Conservation (phyloP, 2,113 vertebrate species). For the Formicarius rufipectus region DNA sequence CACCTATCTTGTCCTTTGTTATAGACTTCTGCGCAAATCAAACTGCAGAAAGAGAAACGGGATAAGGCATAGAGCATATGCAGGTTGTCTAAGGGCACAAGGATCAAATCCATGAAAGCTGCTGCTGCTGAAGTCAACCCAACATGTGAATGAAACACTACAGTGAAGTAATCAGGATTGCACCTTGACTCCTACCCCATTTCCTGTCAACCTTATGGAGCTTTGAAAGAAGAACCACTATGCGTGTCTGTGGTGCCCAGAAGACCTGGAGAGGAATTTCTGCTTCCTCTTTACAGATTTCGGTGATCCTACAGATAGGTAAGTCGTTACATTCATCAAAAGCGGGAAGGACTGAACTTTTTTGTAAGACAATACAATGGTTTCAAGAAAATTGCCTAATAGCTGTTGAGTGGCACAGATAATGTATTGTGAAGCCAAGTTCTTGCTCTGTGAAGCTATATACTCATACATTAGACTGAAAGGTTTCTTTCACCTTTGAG, state of each 20-base stretch:
- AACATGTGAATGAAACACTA: neutral
- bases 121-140: neutral
- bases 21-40: slow-evolving; percentile 39
- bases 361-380: neutral
- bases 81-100: neutral
- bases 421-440: neutral
- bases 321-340: neutral
- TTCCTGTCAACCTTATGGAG: neutral
- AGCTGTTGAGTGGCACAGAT: neutral
- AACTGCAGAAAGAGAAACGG: slow-evolving; percentile 1
- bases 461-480: neutral
- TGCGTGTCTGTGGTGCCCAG: neutral
- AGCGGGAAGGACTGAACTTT: neutral
- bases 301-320: neutral
- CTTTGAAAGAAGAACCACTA: neutral
- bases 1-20: neutral
- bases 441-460: neutral
- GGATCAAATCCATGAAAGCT: neutral
- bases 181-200: neutral
- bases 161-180: neutral
- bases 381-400: neutral
- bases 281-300: neutral
- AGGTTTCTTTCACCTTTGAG: slow-evolving; percentile 27
- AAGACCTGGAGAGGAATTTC: neutral
- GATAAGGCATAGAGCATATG: neutral